Conservation (phyloP, 2,113 vertebrate species). For the Lutjanus erythropterus region DNA sequence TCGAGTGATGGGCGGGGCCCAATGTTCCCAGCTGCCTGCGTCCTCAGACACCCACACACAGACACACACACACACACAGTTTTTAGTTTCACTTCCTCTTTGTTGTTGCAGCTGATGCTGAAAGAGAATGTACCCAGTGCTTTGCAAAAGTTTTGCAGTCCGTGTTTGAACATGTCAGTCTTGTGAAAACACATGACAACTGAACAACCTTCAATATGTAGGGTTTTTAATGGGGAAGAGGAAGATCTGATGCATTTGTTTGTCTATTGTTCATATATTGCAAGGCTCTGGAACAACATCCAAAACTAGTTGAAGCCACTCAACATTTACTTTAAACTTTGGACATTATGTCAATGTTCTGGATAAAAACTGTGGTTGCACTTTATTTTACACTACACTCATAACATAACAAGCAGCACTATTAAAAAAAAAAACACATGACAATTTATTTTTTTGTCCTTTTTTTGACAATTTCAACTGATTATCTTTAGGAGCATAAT, state of each 20-base stretch:
- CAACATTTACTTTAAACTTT: no score
- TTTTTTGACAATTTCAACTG: neutral
- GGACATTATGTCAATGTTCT: no score
- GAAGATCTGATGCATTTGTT: no score
- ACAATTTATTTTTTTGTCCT: neutral
- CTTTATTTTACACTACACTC: no score
- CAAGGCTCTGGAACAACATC: no score
- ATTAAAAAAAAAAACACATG: no score
- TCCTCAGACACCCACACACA: constrained; percentile 19
- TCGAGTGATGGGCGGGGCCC: constrained; percentile 30
- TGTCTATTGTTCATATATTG: no score
- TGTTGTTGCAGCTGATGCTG: constrained; percentile 46
- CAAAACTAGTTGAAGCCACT: no score
- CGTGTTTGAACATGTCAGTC: neutral
- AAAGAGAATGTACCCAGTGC: constrained; percentile 17
- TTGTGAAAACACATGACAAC: neutral
- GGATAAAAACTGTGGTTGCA: no score
- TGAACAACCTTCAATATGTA: no score
- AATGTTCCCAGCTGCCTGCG: constrained; percentile 60
- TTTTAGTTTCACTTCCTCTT: constrained; percentile 75
- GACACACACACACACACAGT: constrained; percentile 36
- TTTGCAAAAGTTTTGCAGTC: neutral
- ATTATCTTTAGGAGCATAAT: neutral
- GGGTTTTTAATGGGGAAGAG: no score
- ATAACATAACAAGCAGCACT: no score